Base-by-base conservation (phyloP, 2,113 vertebrate species). In the Perognathus longimembris region DNA sequence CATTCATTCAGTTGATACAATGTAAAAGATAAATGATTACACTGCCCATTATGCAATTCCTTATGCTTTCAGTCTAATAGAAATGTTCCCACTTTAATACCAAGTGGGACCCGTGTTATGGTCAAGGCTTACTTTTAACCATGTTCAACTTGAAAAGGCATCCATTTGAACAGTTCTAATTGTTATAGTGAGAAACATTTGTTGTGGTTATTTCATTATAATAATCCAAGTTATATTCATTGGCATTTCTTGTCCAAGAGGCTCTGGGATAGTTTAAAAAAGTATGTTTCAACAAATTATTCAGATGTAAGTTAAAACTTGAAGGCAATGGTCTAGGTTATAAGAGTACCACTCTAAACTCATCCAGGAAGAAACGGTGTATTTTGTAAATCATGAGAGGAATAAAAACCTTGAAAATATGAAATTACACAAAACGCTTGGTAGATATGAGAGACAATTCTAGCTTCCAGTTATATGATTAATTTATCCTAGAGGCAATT, bases 391-490 rank as follows among this genome's bases (percentile, higher is more conserved):
- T 75, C 54, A 83, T 67, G 63, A 83, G 54, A 34, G 18, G 21
- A 15, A n/a, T 83, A 12, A 40, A 78, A 84, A 89, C 22, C 15
- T 36, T 77, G 42, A 91, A 38, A 66, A 67, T 88, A 82, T 78
- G 70, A 93, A 88, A 8, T 90, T 88, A 5, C 89, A 21, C 50
- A 54, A 54, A 54, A 83, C 24, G 32, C 38, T 63, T 74, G 32
- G 4, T 82, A 85, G 77, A 87, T 87, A 30, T 71, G 88, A 34
- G 2, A 88, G 61, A 22, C 17, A 93, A 85, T 88, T 90, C 66
- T 9, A 93, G 73, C 22, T 76, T 89, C 32, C 77, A 85, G 6
- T 76, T 85, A 75, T 9, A 7, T 73, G 88, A 90, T 88, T 78
- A 89, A 78, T 89, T 34, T 93, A 64, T 75, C 40, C 42, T 1